phyloP scores from a whole-genome alignment of 2,888 invertebrate genomes.

The Phytoseiulus persimilis region DNA sequence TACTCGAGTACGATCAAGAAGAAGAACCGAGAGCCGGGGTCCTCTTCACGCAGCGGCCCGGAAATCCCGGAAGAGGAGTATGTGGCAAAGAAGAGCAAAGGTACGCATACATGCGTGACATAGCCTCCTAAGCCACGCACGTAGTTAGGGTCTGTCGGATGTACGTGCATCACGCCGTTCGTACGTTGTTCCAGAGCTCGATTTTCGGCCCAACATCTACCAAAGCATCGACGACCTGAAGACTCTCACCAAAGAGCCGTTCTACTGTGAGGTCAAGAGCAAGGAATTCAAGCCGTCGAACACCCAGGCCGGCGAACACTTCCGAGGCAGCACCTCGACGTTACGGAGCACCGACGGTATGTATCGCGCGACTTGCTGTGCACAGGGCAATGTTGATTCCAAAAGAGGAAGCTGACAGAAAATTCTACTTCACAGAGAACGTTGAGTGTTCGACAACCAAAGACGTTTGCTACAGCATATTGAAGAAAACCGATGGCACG shows the following conservation, averaged over 20 bases:
- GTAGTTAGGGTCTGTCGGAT: neutral
- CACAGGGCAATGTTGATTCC: neutral
- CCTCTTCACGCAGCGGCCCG: neutral
- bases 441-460: neutral
- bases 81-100: slow-evolving; percentile 26
- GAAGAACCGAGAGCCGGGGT: neutral
- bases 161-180: neutral
- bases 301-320: neutral
- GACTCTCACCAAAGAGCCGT: slow-evolving; percentile 50
- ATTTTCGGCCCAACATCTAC: slow-evolving; percentile 58
- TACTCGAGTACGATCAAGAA: slow-evolving; percentile 52
- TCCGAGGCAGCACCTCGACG: slow-evolving; percentile 26
- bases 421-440: neutral
- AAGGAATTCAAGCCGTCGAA: slow-evolving; percentile 40
- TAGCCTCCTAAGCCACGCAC: neutral
- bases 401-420: neutral
- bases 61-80: slow-evolving; percentile 6
- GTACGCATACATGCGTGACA: neutral
- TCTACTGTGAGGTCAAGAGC: slow-evolving; percentile 46
- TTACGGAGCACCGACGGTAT: slow-evolving; percentile 35
- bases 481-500: slow-evolving; percentile 5
- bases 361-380: neutral
- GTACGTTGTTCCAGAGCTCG: slow-evolving; percentile 16
- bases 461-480: neutral
- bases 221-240: slow-evolving; percentile 64